Percentiles rank a stretch among this genome's conserved stretches.
Conservation (phyloP, 64 coral and sea anemone genomes). For the Porites lutea region DNA sequence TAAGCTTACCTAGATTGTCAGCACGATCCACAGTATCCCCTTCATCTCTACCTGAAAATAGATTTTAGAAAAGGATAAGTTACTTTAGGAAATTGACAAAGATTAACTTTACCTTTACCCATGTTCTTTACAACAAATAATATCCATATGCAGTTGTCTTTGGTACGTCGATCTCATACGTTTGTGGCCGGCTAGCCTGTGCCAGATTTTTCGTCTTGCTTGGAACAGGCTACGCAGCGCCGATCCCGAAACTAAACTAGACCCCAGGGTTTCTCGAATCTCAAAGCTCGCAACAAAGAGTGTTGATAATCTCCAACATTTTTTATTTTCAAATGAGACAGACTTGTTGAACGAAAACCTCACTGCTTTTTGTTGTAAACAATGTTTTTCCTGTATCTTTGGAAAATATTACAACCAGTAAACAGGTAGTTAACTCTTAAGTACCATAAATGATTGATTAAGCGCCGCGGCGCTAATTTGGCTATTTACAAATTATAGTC, state of each 20-base stretch:
- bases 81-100: conserved; percentile 4
- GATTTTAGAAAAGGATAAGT: neutral
- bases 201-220: conserved; percentile 4
- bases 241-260: conserved; percentile 1
- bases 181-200: neutral
- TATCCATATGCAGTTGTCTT: neutral
- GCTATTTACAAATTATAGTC: too few species aligned
- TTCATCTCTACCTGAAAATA: conserved; percentile 7
- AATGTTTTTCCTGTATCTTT: too few species aligned
- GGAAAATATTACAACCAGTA: too few species aligned
- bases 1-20: conserved; percentile 9
- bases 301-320: neutral
- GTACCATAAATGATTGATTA: too few species aligned
- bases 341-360: too few species aligned
- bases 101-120: neutral
- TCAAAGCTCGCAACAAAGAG: neutral
- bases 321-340: neutral
- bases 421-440: too few species aligned
- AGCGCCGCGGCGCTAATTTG: too few species aligned
- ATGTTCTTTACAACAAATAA: conserved; percentile 9
- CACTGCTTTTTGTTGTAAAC: too few species aligned
- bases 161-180: neutral
- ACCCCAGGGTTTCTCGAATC: neutral
- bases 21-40: neutral
- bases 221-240: neutral